Evolutionary conservation across 2,797 vertebrate genomes (phyloP).

Genomic region (Intellagama lesueurii): DNA sequence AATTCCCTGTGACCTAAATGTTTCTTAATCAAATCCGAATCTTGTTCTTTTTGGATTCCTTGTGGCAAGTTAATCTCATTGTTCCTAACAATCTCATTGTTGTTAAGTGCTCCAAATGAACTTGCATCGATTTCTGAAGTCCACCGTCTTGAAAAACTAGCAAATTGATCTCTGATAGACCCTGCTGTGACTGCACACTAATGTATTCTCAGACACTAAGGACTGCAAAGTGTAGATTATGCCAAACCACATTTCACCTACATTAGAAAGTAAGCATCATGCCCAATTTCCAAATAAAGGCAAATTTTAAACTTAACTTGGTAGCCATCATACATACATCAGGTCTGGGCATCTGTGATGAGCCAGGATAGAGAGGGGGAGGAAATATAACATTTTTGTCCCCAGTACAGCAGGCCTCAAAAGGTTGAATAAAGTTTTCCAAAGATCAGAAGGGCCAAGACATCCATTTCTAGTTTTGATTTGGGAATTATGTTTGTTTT

Average conservation of each 20-base stretch:
- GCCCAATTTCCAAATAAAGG: not conserved
- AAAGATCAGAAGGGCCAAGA: too few species aligned
- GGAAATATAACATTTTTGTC: too few species aligned
- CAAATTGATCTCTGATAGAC: not conserved
- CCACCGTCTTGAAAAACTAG: not conserved
- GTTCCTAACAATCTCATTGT: not conserved
- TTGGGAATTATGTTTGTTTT: too few species aligned
- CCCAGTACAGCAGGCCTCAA: too few species aligned
- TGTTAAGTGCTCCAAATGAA: constrained; percentile 15
- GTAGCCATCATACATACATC: not conserved
- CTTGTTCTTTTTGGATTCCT: constrained; percentile 9
- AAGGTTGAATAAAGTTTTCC: too few species aligned
- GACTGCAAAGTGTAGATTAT: not conserved
- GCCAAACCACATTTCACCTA: not conserved
- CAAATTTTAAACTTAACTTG: not conserved
- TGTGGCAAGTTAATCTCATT: constrained; percentile 17
- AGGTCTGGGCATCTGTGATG: not conserved
- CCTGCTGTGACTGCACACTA: not conserved
- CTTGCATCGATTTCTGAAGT: not conserved
- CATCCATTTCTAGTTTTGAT: too few species aligned
- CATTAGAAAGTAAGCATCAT: not conserved
- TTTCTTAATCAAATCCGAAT: not conserved
- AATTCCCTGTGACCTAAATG: not conserved
- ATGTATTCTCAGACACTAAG: not conserved
- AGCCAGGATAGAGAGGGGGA: too few species aligned